phyloP scores from a whole-genome alignment of 2,888 invertebrate genomes.

The Galeopsomyia nigrocyanea region DNA sequence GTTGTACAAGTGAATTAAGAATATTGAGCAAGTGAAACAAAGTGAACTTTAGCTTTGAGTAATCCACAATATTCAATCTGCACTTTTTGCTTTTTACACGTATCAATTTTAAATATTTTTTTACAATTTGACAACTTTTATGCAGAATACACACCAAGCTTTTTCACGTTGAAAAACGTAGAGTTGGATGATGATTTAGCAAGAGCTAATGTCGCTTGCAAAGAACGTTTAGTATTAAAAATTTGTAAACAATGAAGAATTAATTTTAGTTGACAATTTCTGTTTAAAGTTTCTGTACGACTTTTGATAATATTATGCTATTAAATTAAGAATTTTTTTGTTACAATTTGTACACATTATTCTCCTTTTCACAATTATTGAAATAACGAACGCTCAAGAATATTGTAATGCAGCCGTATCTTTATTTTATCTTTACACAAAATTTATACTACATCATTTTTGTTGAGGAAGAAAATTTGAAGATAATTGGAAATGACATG shows the following conservation, averaged over 20 bases:
- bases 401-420: too few relatives aligned
- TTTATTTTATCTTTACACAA: conserved; percentile 4
- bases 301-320: conserved; percentile 13
- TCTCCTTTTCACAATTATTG: too few relatives aligned
- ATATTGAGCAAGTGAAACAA: background rate
- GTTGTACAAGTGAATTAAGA: conserved; percentile 83
- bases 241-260: conserved; percentile 16
- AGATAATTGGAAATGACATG: conserved; percentile 7
- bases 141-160: background rate
- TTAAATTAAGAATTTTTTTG: conserved; percentile 25
- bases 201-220: background rate
- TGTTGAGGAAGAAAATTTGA: background rate
- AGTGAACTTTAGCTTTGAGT: background rate
- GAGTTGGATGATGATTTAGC: background rate
- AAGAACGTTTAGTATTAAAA: conserved; percentile 10
- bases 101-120: background rate
- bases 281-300: conserved; percentile 16
- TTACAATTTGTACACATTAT: conserved; percentile 16
- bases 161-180: background rate
- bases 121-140: background rate
- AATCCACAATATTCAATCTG: background rate
- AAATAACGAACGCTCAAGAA: too few relatives aligned
- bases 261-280: conserved; percentile 19
- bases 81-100: background rate
- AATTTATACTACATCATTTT: background rate